Evolutionary conservation across 2,113 vertebrate species (phyloP), one percentile per base, ranked within the genome.

Genomic region (Limanda limanda): DNA sequence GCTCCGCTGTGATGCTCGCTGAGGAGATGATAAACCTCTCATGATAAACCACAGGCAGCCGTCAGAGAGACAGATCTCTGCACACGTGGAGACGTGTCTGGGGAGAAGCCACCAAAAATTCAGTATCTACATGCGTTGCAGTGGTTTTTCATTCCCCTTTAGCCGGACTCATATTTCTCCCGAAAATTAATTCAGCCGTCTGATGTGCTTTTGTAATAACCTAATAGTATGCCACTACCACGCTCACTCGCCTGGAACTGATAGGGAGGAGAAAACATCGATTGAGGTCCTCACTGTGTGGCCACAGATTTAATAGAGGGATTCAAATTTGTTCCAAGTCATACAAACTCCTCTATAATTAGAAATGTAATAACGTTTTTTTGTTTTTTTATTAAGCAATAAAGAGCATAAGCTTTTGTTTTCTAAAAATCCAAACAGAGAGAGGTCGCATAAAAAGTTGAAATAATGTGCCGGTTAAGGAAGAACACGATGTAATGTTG

Each of bases 161-260:
- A 80, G 79, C 82, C 79, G 76, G 79, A 86, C 84, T 91, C 86
- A 85, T 87, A 90, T 94, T 93, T 92, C 88, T 89, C 82, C 86
- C 86, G 89, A 89, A 92, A 91, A 94, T 92, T 82, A 89, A 94
- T 94, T 93, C 91, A 90, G 83, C 89, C 85, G 88, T 93, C 90
- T 93, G 92, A 94, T 93, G 94, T 93, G 87, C 91, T 94, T 94
- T 93, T 94, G 90, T 94, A 94, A 92, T 94, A 93, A 91, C 72
- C 91, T 90, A 87, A 94, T 91, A 91, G 91, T 92, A 88, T 92
- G 90, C 92, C 86, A 87, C 83, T 84, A 78, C 91, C 85, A 92
- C 83, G 92, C 80, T 90, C 91, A 74, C 83, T 93, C 85, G 76
- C 47, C 87, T 93, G 92, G 88, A 94, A 94, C 92, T 88, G 92